These are phyloP conservation scores for Meandrina meandrites DNA, from an alignment of 92 coral and sea anemone genomes.

Conservation along the genomic window DNA sequence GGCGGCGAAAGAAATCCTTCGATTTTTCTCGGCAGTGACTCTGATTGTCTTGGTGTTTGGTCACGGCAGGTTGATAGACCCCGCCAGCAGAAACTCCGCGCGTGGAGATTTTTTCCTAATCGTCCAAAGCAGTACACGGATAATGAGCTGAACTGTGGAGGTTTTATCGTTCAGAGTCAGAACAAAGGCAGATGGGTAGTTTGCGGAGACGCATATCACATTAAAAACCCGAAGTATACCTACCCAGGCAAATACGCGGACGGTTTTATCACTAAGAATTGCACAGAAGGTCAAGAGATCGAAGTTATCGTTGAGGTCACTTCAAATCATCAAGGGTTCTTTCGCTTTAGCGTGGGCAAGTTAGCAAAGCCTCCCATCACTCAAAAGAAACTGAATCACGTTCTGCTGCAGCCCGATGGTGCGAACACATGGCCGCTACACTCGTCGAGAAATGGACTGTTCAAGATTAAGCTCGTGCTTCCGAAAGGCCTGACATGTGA, in stretches of 20 bases:
- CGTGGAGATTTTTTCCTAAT: conserved; percentile 13
- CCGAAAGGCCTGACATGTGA: conserved; percentile 82
- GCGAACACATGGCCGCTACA: conserved; percentile 48
- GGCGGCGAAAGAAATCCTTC: too few relatives aligned
- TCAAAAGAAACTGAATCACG: conserved; percentile 66
- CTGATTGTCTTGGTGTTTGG: too few relatives aligned
- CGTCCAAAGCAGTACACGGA: conserved; percentile 50
- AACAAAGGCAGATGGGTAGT: conserved; percentile 67
- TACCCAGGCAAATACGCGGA: conserved; percentile 60
- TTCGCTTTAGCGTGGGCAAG: conserved; percentile 74
- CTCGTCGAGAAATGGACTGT: conserved; percentile 29
- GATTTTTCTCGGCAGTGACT: too few relatives aligned
- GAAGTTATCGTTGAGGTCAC: conserved; percentile 69
- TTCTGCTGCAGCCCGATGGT: conserved; percentile 59
- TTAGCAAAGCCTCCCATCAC: conserved; percentile 78
- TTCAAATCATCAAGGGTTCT: conserved; percentile 83
- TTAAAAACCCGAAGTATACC: conserved; percentile 34
- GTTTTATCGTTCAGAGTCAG: conserved; percentile 44
- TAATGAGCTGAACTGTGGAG: conserved; percentile 68
- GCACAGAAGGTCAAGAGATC: conserved; percentile 63
- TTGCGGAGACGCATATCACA: conserved; percentile 66
- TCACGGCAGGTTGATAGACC: too few relatives aligned
- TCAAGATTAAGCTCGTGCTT: conserved; percentile 61
- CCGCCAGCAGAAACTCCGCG: not conserved
- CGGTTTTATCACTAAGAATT: conserved; percentile 59